Evolutionary conservation across 2,113 vertebrate genomes (phyloP), one percentile per base, ranked within the genome.

Genomic region (Salvelinus alpinus): DNA sequence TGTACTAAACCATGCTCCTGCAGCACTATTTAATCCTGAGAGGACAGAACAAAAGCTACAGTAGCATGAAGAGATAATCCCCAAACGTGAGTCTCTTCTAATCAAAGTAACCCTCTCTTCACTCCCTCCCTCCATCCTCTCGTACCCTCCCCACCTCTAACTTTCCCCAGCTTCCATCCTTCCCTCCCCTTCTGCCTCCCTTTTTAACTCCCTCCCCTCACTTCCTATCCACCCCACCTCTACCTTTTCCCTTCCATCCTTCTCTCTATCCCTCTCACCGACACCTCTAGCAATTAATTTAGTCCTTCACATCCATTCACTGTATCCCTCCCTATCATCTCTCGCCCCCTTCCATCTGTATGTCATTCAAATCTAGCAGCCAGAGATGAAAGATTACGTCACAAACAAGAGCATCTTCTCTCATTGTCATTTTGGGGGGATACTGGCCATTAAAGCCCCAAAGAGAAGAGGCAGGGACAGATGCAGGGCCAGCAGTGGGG

Each of bases 21-120:
- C 73, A 31, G 57, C 18, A 34, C 18, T 70, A 54, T 51, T 79
- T 87, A 82, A 88, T 83, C 79, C 77, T 4, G 64, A 66, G 64
- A 13, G 65, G 27, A 4, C 29, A 67, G 65, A 67, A 67, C 65
- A 67, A 67, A 67, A 67, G 65, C 3, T 31, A 20, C 67, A 44
- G 67, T 69, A 54, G 69, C 71, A 81, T 69, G 65, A 83, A 66
- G 72, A 65, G 54, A 85, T 72, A 84, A 85, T 71, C 78, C 80
- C 67, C 71, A 75, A 86, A 85, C 57, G 57, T 64, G 73, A 72
- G 73, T 27, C 47, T 78, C 31, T 62, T 82, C 27, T 75, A 68
- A 69, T 69, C 31, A 74, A 71, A 80, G 75, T 72, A 84, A 66
- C 60, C 85, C 75, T 70, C 68, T 24, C 54, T 62, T 27, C 64